Evolutionary conservation across 2,113 vertebrate species (phyloP), one percentile per base, ranked within the genome.

Genomic region (Vidua macroura): DNA sequence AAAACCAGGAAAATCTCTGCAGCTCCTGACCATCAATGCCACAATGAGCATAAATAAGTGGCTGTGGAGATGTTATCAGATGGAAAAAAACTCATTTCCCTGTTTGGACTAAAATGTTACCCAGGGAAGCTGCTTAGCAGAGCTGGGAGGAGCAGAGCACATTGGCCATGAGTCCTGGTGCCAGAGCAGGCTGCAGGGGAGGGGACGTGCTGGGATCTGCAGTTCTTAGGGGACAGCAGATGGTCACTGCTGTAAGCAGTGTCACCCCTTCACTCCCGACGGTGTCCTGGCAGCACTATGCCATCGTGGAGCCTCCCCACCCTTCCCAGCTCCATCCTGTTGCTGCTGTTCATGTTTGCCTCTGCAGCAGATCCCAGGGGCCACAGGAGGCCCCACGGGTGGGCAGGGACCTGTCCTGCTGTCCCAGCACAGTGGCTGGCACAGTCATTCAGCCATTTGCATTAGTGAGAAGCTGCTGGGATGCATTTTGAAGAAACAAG

Each of bases 1-100:
- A 68, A 30, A 31, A 63, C 27, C 43, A 35, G 87, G 77, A 69
- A 87, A 72, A 83, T 25, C 33, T 78, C 51, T 69, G 51, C 25
- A 66, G 62, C 37, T 63, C 39, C 44, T 2, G 2, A 15, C n/a
- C 1, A 0, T 19, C 43, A 35, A 2, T 48, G 37, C 11, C 18
- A 10, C 64, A n/a, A 10, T 19, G 33, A 83, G 27, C 18, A 49
- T 86, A 33, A n/a, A 35, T 13, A 27, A 72, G 12, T 13, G n/a
- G 10, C 49, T 59, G 19, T 1, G 5, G 68, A 53, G 82, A 15
- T 52, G 13, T 52, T 64, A n/a, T 4, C 7, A 6, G 16, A 21
- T 28, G 37, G 56, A 56, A 70, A 78, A 77, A 20, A 44, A 30
- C 15, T 43, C 13, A 23, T 75, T 91, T 41, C 15, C 7, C 35